Conservation (phyloP, 2,888 invertebrate genomes). For the Drosophila merina region DNA sequence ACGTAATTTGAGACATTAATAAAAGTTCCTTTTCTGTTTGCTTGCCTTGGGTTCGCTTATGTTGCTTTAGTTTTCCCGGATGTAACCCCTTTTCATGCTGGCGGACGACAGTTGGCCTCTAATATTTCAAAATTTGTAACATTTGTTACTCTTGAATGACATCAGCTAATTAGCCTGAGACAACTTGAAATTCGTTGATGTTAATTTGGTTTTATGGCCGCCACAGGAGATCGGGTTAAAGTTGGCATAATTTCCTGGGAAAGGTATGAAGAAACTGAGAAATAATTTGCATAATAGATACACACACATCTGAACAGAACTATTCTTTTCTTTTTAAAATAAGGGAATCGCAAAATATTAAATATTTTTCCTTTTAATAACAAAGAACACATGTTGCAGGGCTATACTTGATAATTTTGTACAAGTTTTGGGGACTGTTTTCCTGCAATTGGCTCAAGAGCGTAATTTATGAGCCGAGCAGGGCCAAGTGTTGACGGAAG, state of each 20-base stretch:
- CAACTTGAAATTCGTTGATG: conserved; percentile 16
- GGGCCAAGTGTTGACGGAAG: conserved; percentile 54
- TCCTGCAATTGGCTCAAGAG: conserved; percentile 52
- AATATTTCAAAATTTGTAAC: conserved; percentile 59
- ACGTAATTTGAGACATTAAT: conserved; percentile 75
- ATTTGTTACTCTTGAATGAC: conserved; percentile 60
- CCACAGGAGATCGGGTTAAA: conserved; percentile 23
- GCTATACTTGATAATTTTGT: background rate
- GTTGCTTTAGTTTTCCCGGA: conserved; percentile 32
- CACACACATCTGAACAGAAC: background rate
- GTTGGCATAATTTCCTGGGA: conserved; percentile 2
- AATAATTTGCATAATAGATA: conserved; percentile 1
- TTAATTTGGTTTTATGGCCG: conserved; percentile 38
- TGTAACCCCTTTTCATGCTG: conserved; percentile 52
- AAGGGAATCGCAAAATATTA: background rate
- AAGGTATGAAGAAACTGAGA: background rate
- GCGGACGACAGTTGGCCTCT: conserved; percentile 51
- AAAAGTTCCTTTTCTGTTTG: conserved; percentile 39
- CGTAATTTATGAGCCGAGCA: conserved; percentile 36
- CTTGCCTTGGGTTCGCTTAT: conserved; percentile 2
- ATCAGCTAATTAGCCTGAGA: conserved; percentile 55
- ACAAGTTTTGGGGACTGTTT: background rate
- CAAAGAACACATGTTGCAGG: background rate
- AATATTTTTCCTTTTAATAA: background rate
- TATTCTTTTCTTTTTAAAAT: background rate